Percentiles rank a stretch among this genome's conserved stretches.
These are phyloP conservation scores for Drosophila bunnanda DNA, from an alignment of 2,888 invertebrate genomes.

Conservation along the genomic window DNA sequence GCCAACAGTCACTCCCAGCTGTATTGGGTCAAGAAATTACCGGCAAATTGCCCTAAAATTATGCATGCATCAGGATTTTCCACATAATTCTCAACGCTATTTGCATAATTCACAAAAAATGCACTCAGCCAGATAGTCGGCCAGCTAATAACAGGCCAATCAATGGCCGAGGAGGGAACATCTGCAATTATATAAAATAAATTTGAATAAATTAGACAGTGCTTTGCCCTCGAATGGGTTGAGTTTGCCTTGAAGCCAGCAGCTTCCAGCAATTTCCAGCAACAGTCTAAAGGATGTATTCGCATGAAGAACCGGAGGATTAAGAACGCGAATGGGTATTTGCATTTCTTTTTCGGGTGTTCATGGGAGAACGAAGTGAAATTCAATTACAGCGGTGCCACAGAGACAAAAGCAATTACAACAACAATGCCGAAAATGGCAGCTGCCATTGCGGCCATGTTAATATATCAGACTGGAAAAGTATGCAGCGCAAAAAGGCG, in stretches of 20 bases:
- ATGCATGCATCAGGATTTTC: slow-evolving; percentile 26
- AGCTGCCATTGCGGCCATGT: slow-evolving; percentile 57
- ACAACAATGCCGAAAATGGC: slow-evolving; percentile 58
- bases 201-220: slow-evolving; percentile 32
- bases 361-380: slow-evolving; percentile 40
- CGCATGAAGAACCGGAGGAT: slow-evolving; percentile 21
- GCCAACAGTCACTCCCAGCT: slow-evolving; percentile 15
- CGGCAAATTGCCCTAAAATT: slow-evolving; percentile 16
- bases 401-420: slow-evolving; percentile 56
- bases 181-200: slow-evolving; percentile 14
- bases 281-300: slow-evolving; percentile 7
- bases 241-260: not conserved
- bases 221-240: slow-evolving; percentile 6
- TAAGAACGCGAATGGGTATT: slow-evolving; percentile 23
- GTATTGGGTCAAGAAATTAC: slow-evolving; percentile 48
- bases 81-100: slow-evolving; percentile 35
- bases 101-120: slow-evolving; percentile 54
- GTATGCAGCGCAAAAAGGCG: slow-evolving; percentile 43
- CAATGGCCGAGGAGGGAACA: slow-evolving; percentile 15
- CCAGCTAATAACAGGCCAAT: slow-evolving; percentile 55
- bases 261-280: not conserved
- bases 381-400: slow-evolving; percentile 69
- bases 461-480: slow-evolving; percentile 64
- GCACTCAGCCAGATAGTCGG: slow-evolving; percentile 31
- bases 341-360: slow-evolving; percentile 5